Evolutionary conservation across 2,113 vertebrate species (phyloP).

Genomic region (Eublepharis macularius): DNA sequence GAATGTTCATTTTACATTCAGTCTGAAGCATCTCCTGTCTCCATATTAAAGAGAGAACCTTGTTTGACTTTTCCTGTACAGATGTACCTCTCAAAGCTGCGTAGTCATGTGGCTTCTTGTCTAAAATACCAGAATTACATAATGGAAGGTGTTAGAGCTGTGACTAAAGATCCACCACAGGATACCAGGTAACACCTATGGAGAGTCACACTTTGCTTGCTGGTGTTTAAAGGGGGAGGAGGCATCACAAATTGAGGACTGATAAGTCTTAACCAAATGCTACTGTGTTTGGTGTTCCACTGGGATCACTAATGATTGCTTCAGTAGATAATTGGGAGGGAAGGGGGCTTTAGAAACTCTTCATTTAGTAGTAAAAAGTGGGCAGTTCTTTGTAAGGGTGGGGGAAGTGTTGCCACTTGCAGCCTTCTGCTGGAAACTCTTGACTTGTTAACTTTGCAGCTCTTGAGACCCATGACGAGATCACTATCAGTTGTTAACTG

Average conservation of each 20-base stretch:
- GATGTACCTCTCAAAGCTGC: slow-evolving; percentile 91
- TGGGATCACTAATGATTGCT: too few relatives aligned
- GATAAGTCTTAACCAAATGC: neutral
- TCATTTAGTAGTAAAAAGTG: too few relatives aligned
- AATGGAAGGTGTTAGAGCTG: slow-evolving; percentile 91
- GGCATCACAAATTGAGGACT: neutral
- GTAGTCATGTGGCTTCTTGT: slow-evolving; percentile 86
- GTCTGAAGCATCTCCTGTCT: neutral
- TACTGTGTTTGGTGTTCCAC: too few relatives aligned
- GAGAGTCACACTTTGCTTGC: neutral
- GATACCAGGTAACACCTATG: slow-evolving; percentile 78
- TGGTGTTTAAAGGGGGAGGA: too few relatives aligned
- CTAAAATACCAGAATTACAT: slow-evolving; percentile 94
- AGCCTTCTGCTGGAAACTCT: neutral
- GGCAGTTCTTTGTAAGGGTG: neutral
- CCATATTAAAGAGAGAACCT: neutral
- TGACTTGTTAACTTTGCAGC: neutral
- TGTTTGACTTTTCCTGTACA: slow-evolving; percentile 59
- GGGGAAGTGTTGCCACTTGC: neutral
- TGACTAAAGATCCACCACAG: slow-evolving; percentile 85
- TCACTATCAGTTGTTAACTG: neutral
- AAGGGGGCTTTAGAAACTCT: too few relatives aligned
- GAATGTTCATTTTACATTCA: neutral
- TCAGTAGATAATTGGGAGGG: too few relatives aligned
- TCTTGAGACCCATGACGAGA: neutral